phyloP scores from a whole-genome alignment of 1,140 invertebrate species.

The Dendroctonus ponderosae region DNA sequence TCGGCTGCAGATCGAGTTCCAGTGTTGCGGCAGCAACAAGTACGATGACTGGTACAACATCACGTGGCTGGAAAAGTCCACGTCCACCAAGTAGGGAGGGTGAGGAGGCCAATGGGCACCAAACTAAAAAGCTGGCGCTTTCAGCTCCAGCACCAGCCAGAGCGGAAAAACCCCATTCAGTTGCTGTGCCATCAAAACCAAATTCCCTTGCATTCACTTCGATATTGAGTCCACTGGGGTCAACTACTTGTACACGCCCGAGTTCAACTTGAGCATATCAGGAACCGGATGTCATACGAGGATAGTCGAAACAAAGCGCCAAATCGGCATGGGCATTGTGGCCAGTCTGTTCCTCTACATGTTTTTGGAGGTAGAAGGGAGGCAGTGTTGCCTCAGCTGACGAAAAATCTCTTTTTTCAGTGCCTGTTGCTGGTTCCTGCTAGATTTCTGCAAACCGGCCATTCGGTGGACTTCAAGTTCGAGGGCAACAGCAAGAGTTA shows the following conservation, averaged over 20 bases:
- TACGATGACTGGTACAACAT: slow-evolving; percentile 50
- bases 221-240: slow-evolving; percentile 42
- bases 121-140: background rate
- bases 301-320: slow-evolving; percentile 38
- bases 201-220: slow-evolving; percentile 49
- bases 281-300: slow-evolving; percentile 42
- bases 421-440: slow-evolving; percentile 27
- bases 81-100: slow-evolving; percentile 34
- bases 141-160: slow-evolving; percentile 2
- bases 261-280: slow-evolving; percentile 47
- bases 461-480: slow-evolving; percentile 36
- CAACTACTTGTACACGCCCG: slow-evolving; percentile 43
- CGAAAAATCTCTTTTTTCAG: slow-evolving; percentile 28
- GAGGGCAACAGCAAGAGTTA: slow-evolving; percentile 34
- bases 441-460: slow-evolving; percentile 44
- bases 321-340: slow-evolving; percentile 41
- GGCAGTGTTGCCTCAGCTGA: background rate
- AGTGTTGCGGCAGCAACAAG: slow-evolving; percentile 49
- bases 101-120: background rate
- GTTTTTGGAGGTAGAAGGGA: slow-evolving; percentile 35
- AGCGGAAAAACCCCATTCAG: slow-evolving; percentile 44
- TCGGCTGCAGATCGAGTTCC: slow-evolving; percentile 47
- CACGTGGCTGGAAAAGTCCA: slow-evolving; percentile 43
- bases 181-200: slow-evolving; percentile 46
- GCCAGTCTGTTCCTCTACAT: slow-evolving; percentile 39